These are phyloP conservation scores for Danio jaintianensis DNA, from an alignment of 2,797 vertebrate genomes.

Conservation along the genomic window DNA sequence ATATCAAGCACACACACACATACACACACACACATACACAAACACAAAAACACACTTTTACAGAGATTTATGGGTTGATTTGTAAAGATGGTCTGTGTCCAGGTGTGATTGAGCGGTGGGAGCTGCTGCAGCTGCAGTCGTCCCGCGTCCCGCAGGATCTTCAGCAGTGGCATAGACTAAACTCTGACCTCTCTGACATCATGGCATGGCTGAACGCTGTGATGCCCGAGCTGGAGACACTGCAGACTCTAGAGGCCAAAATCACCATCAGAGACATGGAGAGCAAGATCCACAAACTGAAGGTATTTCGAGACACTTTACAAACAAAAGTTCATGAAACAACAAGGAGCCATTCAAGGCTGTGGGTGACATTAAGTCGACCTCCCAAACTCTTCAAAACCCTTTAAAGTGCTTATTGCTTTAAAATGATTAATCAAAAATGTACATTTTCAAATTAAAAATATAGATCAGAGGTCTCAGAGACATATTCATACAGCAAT, in stretches of 20 bases:
- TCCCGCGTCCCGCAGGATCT: constrained; percentile 65
- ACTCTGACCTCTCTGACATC: constrained; percentile 81
- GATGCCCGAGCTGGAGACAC: constrained; percentile 82
- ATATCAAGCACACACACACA: constrained; percentile 33
- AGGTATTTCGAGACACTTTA: constrained; percentile 73
- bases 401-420: too few species aligned
- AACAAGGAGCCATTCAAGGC: too few species aligned
- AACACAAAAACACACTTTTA: not conserved
- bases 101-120: constrained; percentile 93
- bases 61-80: not conserved
- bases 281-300: constrained; percentile 79
- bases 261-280: constrained; percentile 76
- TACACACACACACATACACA: not conserved
- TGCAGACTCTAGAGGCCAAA: constrained; percentile 72
- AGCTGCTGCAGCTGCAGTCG: constrained; percentile 82
- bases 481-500: too few species aligned
- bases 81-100: constrained; percentile 4
- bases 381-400: too few species aligned
- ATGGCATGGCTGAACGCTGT: constrained; percentile 84
- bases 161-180: constrained; percentile 84
- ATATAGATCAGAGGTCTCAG: too few species aligned
- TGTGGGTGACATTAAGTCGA: too few species aligned
- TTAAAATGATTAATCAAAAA: too few species aligned
- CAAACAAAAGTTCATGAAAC: too few species aligned
- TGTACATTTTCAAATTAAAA: too few species aligned